Percentiles rank a stretch among this genome's conserved stretches.
Conservation (phyloP, 2,113 vertebrate genomes). For the Tylochromis polylepis region DNA sequence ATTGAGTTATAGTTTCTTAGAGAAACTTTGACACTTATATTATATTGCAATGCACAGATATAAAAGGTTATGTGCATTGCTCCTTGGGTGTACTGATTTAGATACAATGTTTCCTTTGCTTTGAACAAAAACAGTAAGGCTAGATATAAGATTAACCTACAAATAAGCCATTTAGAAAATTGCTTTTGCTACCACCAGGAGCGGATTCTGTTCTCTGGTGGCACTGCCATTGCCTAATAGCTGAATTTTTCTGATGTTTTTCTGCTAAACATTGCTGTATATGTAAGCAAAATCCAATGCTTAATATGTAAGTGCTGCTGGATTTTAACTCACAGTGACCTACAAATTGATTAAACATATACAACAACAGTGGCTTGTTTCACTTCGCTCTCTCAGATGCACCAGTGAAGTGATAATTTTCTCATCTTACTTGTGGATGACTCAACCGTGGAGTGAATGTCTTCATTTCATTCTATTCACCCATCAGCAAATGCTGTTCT, state of each 20-base stretch:
- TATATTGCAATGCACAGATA: background rate
- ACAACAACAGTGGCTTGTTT: background rate
- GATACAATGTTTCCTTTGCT: background rate
- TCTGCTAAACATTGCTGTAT: background rate
- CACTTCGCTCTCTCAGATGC: background rate
- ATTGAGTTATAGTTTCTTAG: background rate
- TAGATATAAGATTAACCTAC: constrained; percentile 6
- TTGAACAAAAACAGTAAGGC: background rate
- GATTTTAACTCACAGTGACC: background rate
- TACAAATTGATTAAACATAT: constrained; percentile 4
- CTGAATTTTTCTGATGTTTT: background rate
- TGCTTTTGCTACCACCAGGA: background rate
- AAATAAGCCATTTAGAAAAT: constrained; percentile 27
- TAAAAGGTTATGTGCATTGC: background rate
- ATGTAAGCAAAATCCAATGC: background rate
- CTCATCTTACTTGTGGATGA: constrained; percentile 13
- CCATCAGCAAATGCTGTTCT: constrained; percentile 9
- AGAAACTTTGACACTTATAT: background rate
- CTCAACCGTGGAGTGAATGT: constrained; percentile 18
- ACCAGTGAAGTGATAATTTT: constrained; percentile 14
- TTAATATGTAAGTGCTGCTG: background rate
- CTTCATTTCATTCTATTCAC: constrained; percentile 27
- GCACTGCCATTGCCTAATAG: background rate
- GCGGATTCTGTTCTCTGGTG: background rate
- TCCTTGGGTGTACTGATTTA: background rate